These are phyloP conservation scores for Candidula unifasciata DNA, from an alignment of 2,888 invertebrate genomes.

Conservation along the genomic window DNA sequence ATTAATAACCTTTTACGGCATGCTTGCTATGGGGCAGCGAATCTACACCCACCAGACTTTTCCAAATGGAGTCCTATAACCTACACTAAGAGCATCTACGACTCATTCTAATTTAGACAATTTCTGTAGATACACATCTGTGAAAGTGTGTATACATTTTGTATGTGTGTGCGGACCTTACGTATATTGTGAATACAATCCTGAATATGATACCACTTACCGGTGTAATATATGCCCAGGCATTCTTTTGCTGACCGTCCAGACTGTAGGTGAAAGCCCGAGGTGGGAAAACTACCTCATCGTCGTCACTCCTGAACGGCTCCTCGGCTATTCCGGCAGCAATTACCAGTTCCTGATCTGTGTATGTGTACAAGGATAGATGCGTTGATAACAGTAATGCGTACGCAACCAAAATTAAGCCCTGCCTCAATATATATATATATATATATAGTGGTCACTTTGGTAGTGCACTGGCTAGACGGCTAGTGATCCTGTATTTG, in stretches of 20 bases:
- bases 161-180: too few species aligned
- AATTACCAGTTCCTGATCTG: slow-evolving; percentile 44
- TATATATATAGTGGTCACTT: too few species aligned
- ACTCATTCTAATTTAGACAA: too few species aligned
- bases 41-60: too few species aligned
- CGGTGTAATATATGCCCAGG: slow-evolving; percentile 59
- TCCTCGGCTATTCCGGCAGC: slow-evolving; percentile 34
- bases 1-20: too few species aligned
- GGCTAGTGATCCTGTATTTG: too few species aligned
- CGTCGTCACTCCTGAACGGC: slow-evolving; percentile 20
- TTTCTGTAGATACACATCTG: too few species aligned
- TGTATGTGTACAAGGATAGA: neutral
- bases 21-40: too few species aligned
- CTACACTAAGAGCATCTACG: too few species aligned
- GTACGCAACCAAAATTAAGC: neutral
- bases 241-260: slow-evolving; percentile 61
- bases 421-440: neutral
- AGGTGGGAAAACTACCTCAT: slow-evolving; percentile 41
- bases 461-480: too few species aligned
- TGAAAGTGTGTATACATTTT: too few species aligned
- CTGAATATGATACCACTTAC: slow-evolving; percentile 17
- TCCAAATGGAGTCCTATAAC: too few species aligned
- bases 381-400: neutral
- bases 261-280: slow-evolving; percentile 61
- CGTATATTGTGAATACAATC: neutral